Base-by-base conservation (phyloP, 1,140 invertebrate genomes). In the Drosophila subpulchrella region DNA sequence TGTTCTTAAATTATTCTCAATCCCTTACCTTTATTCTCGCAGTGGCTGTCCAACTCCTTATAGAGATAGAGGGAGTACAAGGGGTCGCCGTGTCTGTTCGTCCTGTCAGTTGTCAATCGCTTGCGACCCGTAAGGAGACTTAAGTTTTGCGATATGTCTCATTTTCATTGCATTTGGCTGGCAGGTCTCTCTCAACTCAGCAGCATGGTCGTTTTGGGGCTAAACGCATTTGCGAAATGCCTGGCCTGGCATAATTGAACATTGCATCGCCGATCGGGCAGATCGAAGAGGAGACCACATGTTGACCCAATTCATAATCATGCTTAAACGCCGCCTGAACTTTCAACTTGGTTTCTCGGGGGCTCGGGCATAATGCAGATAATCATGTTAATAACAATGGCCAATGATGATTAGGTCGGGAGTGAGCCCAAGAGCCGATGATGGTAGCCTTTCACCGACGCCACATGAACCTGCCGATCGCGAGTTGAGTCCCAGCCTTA, bases 271-370 rank as follows among this genome's bases (percentile, higher is more conserved):
- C 39, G 34, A 63, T 63, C 55, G 36, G 36, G 36, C 34, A 13
- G 38, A 38, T 30, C 41, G 32, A 42, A 12, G n/a, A 34, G n/a
- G 10, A 34, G 17, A 76, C 83, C 83, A 81, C 83, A 83, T 74
- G 81, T 71, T 89, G 85, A 90, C 84, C 84, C 85, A 89, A 90
- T 89, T 89, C 84, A 89, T 89, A 89, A 89, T 90, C 85, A 89
- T 89, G 81, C 80, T 88, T 89, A 89, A 88, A 88, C 80, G 84
- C 84, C 81, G 74, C 76, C 81, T 89, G 84, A 89, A 89, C 84
- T 89, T 89, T 89, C 84, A 89, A 89, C 84, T 83, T 89, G 80
- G 73, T 81, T 73, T 83, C 68, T 53, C 67, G 80, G 75, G 75
- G 83, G 79, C 68, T 67, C 67, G 44, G 65, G 54, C 84, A 74